Percentiles rank a stretch among this genome's conserved stretches.
These are phyloP conservation scores for Monomorium pharaonis DNA, from an alignment of 1,140 invertebrate species.

Conservation along the genomic window DNA sequence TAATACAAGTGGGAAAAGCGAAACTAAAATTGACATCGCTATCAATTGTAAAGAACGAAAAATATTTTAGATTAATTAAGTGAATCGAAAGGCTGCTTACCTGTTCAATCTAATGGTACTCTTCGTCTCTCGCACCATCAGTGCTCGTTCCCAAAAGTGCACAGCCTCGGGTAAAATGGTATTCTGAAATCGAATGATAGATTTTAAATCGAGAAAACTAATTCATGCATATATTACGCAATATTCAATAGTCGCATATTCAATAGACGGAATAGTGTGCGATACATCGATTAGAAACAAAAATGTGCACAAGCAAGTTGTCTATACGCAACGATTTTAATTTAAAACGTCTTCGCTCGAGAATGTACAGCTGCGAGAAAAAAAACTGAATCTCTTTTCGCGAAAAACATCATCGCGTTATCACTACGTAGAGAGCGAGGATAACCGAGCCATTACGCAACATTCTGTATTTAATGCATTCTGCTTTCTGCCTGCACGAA, in stretches of 20 bases:
- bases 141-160: constrained; percentile 95
- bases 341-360: constrained; percentile 15
- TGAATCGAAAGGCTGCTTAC: constrained; percentile 86
- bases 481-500: not conserved
- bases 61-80: not conserved
- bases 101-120: constrained; percentile 94
- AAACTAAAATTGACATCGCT: not conserved
- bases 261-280: not conserved
- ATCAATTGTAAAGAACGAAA: not conserved
- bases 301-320: not conserved
- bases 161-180: constrained; percentile 96
- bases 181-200: constrained; percentile 88
- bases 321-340: not conserved
- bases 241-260: not conserved
- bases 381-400: not conserved
- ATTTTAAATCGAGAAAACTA: not conserved
- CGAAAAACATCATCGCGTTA: constrained; percentile 15
- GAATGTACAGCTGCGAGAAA: not conserved
- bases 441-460: constrained; percentile 32
- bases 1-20: not conserved
- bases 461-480: constrained; percentile 29
- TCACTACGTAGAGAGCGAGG: not conserved
- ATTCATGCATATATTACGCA: not conserved
- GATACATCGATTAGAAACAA: not conserved
- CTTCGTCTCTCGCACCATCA: constrained; percentile 94